A percentile compares a stretch with the other conserved stretches of the same genome.
These are phyloP conservation scores for Laticauda colubrina DNA, from an alignment of 2,113 vertebrate species.

Conservation along the genomic window DNA sequence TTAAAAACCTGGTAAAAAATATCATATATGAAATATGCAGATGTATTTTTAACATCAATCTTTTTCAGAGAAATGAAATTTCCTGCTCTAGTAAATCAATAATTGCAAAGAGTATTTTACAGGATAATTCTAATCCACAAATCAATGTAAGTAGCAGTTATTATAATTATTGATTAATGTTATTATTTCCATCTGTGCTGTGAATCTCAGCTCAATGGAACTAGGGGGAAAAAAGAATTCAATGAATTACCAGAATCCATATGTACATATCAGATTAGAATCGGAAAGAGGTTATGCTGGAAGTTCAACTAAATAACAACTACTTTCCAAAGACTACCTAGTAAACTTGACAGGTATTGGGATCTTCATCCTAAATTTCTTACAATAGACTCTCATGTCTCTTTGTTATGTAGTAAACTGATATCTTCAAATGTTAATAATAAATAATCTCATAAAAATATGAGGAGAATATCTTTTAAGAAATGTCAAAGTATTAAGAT, in stretches of 20 bases:
- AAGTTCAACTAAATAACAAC: not conserved
- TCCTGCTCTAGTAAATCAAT: not conserved
- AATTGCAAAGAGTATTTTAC: not conserved
- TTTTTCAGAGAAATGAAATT: not conserved
- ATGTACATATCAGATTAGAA: not conserved
- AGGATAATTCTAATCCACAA: conserved; percentile 5
- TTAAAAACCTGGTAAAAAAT: not conserved
- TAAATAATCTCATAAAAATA: not conserved
- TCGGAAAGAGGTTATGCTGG: not conserved
- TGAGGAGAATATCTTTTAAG: not conserved
- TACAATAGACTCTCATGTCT: not conserved
- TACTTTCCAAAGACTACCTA: not conserved
- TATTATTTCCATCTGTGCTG: not conserved
- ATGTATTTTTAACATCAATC: not conserved
- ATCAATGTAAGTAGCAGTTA: not conserved
- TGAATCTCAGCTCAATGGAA: not conserved
- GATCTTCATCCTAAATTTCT: not conserved
- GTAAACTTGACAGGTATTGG: not conserved
- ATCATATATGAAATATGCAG: not conserved
- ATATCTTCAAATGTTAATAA: not conserved
- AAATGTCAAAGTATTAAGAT: too few relatives aligned
- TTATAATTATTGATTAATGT: not conserved
- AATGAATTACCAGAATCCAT: not conserved
- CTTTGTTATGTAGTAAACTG: not conserved
- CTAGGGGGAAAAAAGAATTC: not conserved